Base-by-base conservation (phyloP, 2,797 vertebrate genomes). In the Danionella dracula region DNA sequence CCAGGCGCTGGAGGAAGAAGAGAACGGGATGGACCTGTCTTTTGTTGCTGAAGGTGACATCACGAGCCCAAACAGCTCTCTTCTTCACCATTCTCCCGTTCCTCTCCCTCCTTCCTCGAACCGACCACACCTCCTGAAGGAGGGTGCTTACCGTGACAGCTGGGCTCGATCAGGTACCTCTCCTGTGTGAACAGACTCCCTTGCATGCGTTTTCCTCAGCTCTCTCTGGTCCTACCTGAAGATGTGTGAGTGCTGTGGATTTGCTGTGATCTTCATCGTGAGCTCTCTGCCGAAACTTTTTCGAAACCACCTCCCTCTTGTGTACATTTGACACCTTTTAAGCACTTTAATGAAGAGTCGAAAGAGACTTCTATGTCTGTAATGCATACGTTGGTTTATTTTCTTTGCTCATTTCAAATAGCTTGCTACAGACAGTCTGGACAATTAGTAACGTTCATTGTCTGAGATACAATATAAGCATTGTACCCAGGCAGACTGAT, bases 21-120 rank as follows among this genome's bases (percentile, higher is more conserved):
- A 92, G 40, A 87, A 87, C 0, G 78, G 85, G 68, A 86, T 83
- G 34, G 91, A 92, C 81, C 81, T 92, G 83, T 91, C 87, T 64
- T 84, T 92, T 42, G 91, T 94, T 58, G 94, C 92, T 65, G 94
- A 96, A 84, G 94, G 91, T 45, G 93, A 98, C 81, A 94, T 98
- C 58, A 87, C 85, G 78, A 96, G 94, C 83, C 94, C 94, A 41
- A 92, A 88, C 89, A 93, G 92, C 86, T 90, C 88, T 72, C 89
- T 95, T 62, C 80, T 99, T 59, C 91, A 93, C 1, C 89, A 90
- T 19, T 87, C 89, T 29, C 56, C 81, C 63, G 27, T 85, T 29
- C 80, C 68, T 23, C 78, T 68, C 75, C 19, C 27, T 31, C 12
- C 4, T 15, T 82, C 78, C 69, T 65, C 6, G 63, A 78, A 67